Evolutionary conservation across 2,113 vertebrate species (phyloP), one percentile per base, ranked within the genome.

Genomic region (Speoplatyrhinus poulsoni): DNA sequence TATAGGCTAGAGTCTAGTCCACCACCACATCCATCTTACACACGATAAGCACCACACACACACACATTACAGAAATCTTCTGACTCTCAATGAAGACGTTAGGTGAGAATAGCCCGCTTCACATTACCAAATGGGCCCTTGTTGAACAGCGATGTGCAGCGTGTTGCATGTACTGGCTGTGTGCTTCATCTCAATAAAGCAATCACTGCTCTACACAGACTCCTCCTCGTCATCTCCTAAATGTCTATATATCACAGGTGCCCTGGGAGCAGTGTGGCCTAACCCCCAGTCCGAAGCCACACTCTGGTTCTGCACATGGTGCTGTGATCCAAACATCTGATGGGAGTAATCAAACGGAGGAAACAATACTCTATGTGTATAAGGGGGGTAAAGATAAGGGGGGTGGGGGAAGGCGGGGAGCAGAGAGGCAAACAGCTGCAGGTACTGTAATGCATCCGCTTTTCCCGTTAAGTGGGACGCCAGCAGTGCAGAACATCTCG

Each of bases 171-270:
- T 60, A 73, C 52, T 26, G 62, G 49, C 69, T 65, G 69, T 70
- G 36, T 6, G 59, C 49, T 33, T 69, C 76, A 59, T 70, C 58
- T 60, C 80, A 72, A 80, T 78, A 81, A 65, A 83, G 48, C 26
- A 26, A 26, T 26, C 26, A 26, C 26, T 26, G 26, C 76, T 11
- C 62, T 64, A 41, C 63, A n/a, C 74, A 1, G 46, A 48, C 77
- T 80, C 67, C 65, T 26, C 26, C 26, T 26, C 26, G 58, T 47
- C 71, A 75, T 76, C 76, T 82, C 79, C 70, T 84, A 82, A 88
- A 85, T 84, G 79, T 72, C 70, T 72, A n/a, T 54, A 85, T 83
- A 83, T 73, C 84, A 89, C 82, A 78, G 77, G 53, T 49, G 70
- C 62, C 49, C 68, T 62, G 66, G 72, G 72, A 77, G 69, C 64